A percentile compares a stretch with the other conserved stretches of the same genome.
Evolutionary conservation across 2,888 invertebrate species (phyloP).

Genomic region (Andrena dorsata): DNA sequence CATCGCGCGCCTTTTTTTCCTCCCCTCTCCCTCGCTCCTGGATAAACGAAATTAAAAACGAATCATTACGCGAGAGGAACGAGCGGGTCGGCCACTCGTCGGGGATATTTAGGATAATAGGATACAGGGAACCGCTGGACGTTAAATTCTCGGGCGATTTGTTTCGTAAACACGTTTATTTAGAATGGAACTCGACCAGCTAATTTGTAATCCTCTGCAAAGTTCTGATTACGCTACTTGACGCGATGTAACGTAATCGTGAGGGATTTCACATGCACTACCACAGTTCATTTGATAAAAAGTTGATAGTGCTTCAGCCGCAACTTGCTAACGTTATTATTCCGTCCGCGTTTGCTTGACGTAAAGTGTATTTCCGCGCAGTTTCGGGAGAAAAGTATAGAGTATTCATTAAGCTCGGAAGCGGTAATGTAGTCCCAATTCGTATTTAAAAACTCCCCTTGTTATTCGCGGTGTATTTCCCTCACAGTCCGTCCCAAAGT

Average conservation of each 20-base stretch:
- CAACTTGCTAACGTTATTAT: neutral
- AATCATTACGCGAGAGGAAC: conserved; percentile 47
- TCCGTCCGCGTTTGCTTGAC: neutral
- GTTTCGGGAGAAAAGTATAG: neutral
- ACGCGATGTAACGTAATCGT: neutral
- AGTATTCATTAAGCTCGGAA: neutral
- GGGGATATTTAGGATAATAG: conserved; percentile 49
- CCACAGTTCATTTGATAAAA: neutral
- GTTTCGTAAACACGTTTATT: conserved; percentile 69
- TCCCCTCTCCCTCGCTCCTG: neutral
- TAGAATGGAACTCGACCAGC: conserved; percentile 30
- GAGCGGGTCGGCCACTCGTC: conserved; percentile 12
- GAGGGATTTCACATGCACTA: neutral
- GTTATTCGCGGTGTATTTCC: no score
- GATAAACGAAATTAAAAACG: conserved; percentile 58
- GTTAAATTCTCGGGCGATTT: conserved; percentile 63
- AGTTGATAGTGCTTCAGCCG: neutral
- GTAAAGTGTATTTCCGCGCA: no score
- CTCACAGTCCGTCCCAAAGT: neutral
- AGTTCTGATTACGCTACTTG: neutral
- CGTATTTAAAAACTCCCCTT: no score
- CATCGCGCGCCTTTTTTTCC: neutral
- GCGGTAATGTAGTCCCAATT: neutral
- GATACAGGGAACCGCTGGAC: conserved; percentile 19
- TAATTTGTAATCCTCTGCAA: conserved; percentile 5